Percentiles rank a stretch among this genome's conserved stretches.
phyloP scores from a whole-genome alignment of 2,113 vertebrate genomes.

The Campylomormyrus tamandua region DNA sequence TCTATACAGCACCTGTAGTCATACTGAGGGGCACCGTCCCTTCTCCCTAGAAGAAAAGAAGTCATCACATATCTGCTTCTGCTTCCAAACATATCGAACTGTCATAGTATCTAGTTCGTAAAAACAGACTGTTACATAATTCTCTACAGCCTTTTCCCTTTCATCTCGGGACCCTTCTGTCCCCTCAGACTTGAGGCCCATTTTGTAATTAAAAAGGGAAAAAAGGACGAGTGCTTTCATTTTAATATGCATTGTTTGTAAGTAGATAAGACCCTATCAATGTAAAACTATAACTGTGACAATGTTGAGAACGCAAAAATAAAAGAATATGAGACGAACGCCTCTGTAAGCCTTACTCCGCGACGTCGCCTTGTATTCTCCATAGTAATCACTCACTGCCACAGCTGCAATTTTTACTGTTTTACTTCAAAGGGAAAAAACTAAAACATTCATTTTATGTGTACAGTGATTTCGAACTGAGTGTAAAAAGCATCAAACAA shows the following conservation, averaged over 20 bases:
- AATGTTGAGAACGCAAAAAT: slow-evolving; percentile 80
- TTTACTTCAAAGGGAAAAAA: not conserved
- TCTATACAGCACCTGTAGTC: slow-evolving; percentile 55
- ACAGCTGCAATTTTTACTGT: not conserved
- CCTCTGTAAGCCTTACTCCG: slow-evolving; percentile 42
- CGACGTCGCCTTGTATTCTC: not conserved
- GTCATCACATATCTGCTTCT: slow-evolving; percentile 52
- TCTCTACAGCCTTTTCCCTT: slow-evolving; percentile 38
- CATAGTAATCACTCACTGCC: not conserved
- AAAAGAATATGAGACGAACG: slow-evolving; percentile 69
- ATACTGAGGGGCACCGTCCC: slow-evolving; percentile 52
- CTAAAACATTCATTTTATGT: not conserved
- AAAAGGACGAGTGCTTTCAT: slow-evolving; percentile 68
- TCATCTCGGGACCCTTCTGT: slow-evolving; percentile 54
- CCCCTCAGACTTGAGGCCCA: slow-evolving; percentile 59
- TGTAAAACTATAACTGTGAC: slow-evolving; percentile 91
- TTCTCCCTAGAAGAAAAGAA: slow-evolving; percentile 53
- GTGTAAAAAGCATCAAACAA: not conserved
- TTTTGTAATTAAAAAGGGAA: slow-evolving; percentile 60
- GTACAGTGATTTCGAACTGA: not conserved
- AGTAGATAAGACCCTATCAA: slow-evolving; percentile 72
- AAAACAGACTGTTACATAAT: slow-evolving; percentile 61
- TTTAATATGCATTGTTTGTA: slow-evolving; percentile 82
- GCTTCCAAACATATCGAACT: slow-evolving; percentile 58
- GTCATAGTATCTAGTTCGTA: slow-evolving; percentile 62